Evolutionary conservation across 2,888 invertebrate genomes (phyloP).

Genomic region (Campaea margaritaria): DNA sequence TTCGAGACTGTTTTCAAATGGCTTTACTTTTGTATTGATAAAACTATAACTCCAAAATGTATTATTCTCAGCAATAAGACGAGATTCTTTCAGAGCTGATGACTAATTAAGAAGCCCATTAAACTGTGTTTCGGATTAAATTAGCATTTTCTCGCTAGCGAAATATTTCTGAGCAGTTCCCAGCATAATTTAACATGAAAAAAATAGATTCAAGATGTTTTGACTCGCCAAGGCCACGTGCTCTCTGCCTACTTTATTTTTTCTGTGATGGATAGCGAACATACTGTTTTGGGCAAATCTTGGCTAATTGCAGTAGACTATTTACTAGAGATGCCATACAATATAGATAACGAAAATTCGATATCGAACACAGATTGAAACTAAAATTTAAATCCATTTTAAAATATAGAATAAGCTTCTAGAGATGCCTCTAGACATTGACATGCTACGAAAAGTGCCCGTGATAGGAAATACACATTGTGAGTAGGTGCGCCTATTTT

Average conservation of each 20-base stretch:
- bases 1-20: too few relatives aligned
- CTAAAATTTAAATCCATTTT: too few relatives aligned
- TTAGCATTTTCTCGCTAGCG: constrained; percentile 17
- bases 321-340: too few relatives aligned
- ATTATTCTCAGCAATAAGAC: constrained; percentile 13
- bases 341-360: too few relatives aligned
- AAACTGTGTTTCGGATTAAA: constrained; percentile 20
- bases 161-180: constrained; percentile 2
- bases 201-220: constrained; percentile 13
- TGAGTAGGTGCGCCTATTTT: too few relatives aligned
- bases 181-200: not conserved
- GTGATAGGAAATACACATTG: too few relatives aligned
- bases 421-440: too few relatives aligned
- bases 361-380: too few relatives aligned
- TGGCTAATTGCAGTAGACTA: constrained; percentile 1
- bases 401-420: too few relatives aligned
- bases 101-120: constrained; percentile 27
- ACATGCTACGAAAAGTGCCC: too few relatives aligned
- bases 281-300: not conserved
- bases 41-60: not conserved
- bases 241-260: constrained; percentile 2
- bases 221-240: constrained; percentile 15
- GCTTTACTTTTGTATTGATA: not conserved
- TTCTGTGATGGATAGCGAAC: constrained; percentile 2
- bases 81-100: constrained; percentile 15